These are phyloP conservation scores for Heterotis niloticus DNA, from an alignment of 2,113 vertebrate species.

Conservation along the genomic window DNA sequence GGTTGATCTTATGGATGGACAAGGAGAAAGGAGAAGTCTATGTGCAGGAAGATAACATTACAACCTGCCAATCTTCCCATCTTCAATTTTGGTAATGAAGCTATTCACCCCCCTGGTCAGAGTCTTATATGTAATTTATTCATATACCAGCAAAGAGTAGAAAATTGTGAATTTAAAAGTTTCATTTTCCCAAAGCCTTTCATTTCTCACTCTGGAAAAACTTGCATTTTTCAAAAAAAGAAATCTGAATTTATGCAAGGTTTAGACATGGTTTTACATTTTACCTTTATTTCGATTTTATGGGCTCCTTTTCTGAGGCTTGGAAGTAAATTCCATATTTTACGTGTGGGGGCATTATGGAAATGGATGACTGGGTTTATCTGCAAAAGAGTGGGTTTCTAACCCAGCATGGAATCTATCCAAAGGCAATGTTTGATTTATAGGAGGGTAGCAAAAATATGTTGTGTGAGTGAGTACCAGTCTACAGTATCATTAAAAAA, in stretches of 20 bases:
- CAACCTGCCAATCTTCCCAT: neutral
- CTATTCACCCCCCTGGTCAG: conserved; percentile 18
- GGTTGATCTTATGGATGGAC: neutral
- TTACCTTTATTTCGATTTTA: conserved; percentile 2
- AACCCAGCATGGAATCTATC: neutral
- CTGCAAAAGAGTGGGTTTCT: neutral
- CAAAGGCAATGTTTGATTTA: conserved; percentile 20
- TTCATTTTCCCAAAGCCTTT: conserved; percentile 31
- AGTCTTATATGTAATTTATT: conserved; percentile 38
- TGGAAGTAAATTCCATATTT: conserved; percentile 11
- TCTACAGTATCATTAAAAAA: neutral
- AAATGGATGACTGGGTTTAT: conserved; percentile 12
- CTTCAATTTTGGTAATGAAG: conserved; percentile 27
- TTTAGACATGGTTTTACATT: conserved; percentile 29
- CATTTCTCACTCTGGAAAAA: conserved; percentile 24
- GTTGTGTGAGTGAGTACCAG: neutral
- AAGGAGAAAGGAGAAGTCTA: neutral
- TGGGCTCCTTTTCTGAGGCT: neutral
- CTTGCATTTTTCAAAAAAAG: conserved; percentile 32
- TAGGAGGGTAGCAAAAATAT: conserved; percentile 1
- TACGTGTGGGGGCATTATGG: neutral
- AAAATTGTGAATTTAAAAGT: conserved; percentile 36
- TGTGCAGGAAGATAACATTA: neutral
- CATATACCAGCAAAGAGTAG: conserved; percentile 19
- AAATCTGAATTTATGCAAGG: conserved; percentile 28